A percentile compares a stretch with the other conserved stretches of the same genome.
phyloP scores from a whole-genome alignment of 2,113 vertebrate genomes.

The Bambusicola thoracicus region DNA sequence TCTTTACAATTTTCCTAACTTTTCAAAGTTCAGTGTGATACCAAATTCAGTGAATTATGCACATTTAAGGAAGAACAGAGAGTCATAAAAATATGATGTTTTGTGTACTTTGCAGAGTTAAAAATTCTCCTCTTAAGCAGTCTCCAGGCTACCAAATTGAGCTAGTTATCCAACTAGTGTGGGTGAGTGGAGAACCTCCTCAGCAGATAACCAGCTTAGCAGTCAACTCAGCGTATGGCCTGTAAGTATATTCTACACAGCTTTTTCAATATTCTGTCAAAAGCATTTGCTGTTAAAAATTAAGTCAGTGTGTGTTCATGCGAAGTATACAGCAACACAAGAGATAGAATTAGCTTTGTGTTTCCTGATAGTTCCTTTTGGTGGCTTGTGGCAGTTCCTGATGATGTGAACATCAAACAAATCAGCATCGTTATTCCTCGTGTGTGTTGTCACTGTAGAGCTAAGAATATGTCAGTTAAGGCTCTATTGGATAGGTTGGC shows the following conservation, averaged over 20 bases:
- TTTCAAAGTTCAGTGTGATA: fast-evolving
- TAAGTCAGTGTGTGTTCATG: not conserved
- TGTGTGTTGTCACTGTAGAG: not conserved
- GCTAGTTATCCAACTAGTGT: conserved; percentile 94
- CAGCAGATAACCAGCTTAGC: conserved; percentile 97
- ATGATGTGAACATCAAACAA: not conserved
- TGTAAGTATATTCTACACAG: conserved; percentile 82
- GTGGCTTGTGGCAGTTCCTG: not conserved
- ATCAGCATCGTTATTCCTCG: not conserved
- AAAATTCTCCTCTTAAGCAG: conserved; percentile 93
- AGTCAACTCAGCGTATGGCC: conserved; percentile 92
- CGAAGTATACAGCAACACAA: not conserved
- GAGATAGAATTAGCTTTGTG: not conserved
- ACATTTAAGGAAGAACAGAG: not conserved
- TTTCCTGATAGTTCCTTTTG: not conserved
- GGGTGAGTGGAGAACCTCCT: conserved; percentile 97
- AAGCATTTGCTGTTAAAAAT: not conserved
- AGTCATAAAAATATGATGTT: not conserved
- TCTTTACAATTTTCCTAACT: not conserved
- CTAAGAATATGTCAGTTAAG: not conserved
- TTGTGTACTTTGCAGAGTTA: conserved; percentile 85
- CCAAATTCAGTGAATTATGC: not conserved
- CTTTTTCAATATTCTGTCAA: not conserved
- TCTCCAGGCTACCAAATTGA: conserved; percentile 96
- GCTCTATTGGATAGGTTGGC: not conserved